phyloP scores from a whole-genome alignment of 2,797 vertebrate species.

The Hippoglossus hippoglossus region DNA sequence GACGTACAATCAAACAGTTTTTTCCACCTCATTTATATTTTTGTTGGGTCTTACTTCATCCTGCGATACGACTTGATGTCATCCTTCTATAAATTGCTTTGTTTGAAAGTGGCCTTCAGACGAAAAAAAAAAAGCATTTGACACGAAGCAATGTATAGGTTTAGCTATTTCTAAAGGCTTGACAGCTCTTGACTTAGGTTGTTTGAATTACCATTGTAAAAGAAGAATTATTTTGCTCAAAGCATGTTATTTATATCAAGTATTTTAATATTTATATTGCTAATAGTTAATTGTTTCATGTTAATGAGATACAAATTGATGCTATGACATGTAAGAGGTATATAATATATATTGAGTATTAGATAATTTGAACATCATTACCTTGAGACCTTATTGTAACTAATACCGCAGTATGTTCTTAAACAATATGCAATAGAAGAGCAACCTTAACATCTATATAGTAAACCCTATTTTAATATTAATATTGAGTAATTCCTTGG shows the following conservation, averaged over 20 bases:
- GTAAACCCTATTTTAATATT: conserved; percentile 74
- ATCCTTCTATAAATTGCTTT: conserved; percentile 72
- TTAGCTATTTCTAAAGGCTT: conserved; percentile 74
- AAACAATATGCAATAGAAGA: conserved; percentile 83
- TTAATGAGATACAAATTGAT: conserved; percentile 71
- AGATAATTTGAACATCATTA: conserved; percentile 65
- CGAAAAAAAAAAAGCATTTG: conserved; percentile 73
- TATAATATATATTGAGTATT: conserved; percentile 74
- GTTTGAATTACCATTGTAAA: conserved; percentile 76
- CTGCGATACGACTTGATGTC: conserved; percentile 71
- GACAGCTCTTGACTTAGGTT: conserved; percentile 70
- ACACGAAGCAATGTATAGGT: conserved; percentile 82
- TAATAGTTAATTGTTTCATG: conserved; percentile 71
- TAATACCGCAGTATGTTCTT: conserved; percentile 69
- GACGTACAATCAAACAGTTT: conserved; percentile 67
- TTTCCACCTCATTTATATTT: conserved; percentile 43
- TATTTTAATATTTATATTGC: conserved; percentile 82
- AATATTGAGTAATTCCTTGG: conserved; percentile 54
- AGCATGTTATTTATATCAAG: conserved; percentile 84
- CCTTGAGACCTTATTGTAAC: conserved; percentile 72
- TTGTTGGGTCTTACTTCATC: conserved; percentile 59
- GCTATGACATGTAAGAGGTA: conserved; percentile 76
- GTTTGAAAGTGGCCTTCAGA: conserved; percentile 83
- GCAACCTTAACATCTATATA: conserved; percentile 75
- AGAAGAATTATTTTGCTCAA: conserved; percentile 81